Conservation (phyloP, 1,140 invertebrate species). For the Drosophila tani region DNA sequence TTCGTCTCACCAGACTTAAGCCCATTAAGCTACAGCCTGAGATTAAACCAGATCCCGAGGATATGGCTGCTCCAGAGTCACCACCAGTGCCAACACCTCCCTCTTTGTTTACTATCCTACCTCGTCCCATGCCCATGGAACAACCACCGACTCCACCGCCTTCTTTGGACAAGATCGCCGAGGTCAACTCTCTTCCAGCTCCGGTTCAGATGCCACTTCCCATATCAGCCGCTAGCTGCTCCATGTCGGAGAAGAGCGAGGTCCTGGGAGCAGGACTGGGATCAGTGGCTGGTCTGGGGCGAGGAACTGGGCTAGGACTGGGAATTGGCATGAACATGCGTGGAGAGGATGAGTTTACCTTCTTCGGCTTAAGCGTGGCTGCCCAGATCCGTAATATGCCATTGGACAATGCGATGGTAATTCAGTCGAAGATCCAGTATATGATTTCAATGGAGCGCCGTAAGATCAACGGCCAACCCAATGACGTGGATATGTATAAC, state of each 20-base stretch:
- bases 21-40: conserved; percentile 24
- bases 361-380: conserved; percentile 65
- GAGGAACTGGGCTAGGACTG: conserved; percentile 2
- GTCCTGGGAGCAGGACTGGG: conserved; percentile 1
- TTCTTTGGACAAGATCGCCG: conserved; percentile 6
- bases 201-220: conserved; percentile 8
- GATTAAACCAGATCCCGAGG: conserved; percentile 56
- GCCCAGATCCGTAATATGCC: conserved; percentile 70
- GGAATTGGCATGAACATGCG: conserved; percentile 20
- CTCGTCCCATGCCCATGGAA: conserved; percentile 18
- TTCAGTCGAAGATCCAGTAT: conserved; percentile 69
- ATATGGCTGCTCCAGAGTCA: conserved; percentile 11
- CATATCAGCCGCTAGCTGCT: background rate
- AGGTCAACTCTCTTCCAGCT: background rate
- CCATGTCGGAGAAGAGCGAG: conserved; percentile 18
- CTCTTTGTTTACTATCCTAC: conserved; percentile 23
- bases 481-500: conserved; percentile 35
- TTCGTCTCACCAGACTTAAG: conserved; percentile 58
- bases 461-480: conserved; percentile 43
- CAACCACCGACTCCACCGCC: conserved; percentile 26
- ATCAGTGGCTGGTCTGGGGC: background rate
- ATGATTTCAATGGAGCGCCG: conserved; percentile 65
- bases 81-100: conserved; percentile 2
- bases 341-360: conserved; percentile 64
- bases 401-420: conserved; percentile 58